phyloP scores from a whole-genome alignment of 2,797 vertebrate species.

The Decapterus maruadsi region DNA sequence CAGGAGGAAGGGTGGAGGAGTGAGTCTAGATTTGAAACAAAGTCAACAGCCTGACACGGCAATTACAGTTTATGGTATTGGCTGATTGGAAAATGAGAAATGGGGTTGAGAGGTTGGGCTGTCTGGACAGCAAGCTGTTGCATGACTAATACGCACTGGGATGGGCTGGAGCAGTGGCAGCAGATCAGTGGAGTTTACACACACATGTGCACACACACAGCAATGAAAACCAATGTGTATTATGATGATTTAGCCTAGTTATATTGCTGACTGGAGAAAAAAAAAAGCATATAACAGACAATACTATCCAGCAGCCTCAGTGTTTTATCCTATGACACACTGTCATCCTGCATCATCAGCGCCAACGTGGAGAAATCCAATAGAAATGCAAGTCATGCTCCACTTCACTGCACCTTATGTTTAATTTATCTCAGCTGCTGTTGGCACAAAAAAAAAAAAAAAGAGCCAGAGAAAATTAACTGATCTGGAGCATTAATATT shows the following conservation, averaged over 20 bases:
- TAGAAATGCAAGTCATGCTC: not conserved
- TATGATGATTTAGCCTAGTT: not conserved
- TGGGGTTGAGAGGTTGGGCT: constrained; percentile 62
- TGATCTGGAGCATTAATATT: not conserved
- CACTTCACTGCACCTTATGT: constrained; percentile 1
- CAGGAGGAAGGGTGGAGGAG: constrained; percentile 12
- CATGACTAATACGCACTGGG: constrained; percentile 71
- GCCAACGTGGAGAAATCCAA: not conserved
- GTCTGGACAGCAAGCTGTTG: constrained; percentile 66
- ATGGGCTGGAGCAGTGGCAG: constrained; percentile 27
- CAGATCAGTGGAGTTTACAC: constrained; percentile 6
- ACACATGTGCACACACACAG: not conserved
- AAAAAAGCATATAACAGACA: not conserved
- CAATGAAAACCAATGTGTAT: constrained; percentile 6
- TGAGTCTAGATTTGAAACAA: constrained; percentile 53
- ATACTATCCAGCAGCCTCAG: not conserved
- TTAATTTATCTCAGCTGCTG: not conserved
- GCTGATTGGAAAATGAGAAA: constrained; percentile 76
- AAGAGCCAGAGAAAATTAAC: not conserved
- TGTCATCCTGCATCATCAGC: constrained; percentile 14
- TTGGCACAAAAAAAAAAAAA: not conserved
- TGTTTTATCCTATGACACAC: not conserved
- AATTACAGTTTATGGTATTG: constrained; percentile 74
- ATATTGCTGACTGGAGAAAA: not conserved
- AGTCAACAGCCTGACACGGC: constrained; percentile 68